Evolutionary conservation across 2,888 invertebrate genomes (phyloP).

Genomic region (Drosophila tripunctata): DNA sequence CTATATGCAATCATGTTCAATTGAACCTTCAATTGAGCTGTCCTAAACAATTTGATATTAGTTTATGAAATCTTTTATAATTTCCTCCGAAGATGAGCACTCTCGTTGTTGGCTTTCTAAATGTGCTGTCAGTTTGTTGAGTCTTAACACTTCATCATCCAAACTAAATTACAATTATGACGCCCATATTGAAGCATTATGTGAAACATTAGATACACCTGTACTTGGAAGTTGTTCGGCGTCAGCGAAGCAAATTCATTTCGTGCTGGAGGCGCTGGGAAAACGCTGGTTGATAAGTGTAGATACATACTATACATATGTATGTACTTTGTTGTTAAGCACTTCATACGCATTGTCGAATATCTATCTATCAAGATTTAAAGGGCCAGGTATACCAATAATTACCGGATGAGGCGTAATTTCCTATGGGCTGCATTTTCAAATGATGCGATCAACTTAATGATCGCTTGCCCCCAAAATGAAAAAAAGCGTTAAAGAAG

Average conservation of each 20-base stretch:
- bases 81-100: neutral
- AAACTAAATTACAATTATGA: slow-evolving; percentile 56
- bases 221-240: slow-evolving; percentile 26
- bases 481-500: slow-evolving; percentile 55
- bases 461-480: slow-evolving; percentile 45
- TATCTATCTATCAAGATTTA: slow-evolving; percentile 71
- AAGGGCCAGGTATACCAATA: slow-evolving; percentile 67
- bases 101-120: slow-evolving; percentile 50
- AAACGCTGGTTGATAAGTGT: slow-evolving; percentile 46
- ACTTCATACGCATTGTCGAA: slow-evolving; percentile 47
- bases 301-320: no score
- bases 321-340: slow-evolving; percentile 19
- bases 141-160: slow-evolving; percentile 54
- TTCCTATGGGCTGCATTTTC: slow-evolving; percentile 66
- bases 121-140: slow-evolving; percentile 35
- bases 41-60: neutral
- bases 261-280: slow-evolving; percentile 59
- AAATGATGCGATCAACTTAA: slow-evolving; percentile 68
- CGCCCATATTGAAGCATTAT: slow-evolving; percentile 61
- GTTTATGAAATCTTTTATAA: neutral
- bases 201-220: slow-evolving; percentile 60
- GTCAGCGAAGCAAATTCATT: slow-evolving; percentile 42
- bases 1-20: neutral
- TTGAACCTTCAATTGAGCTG: neutral
- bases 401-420: slow-evolving; percentile 76